Evolutionary conservation across 2,888 invertebrate species (phyloP).

Genomic region (Cheilosia grossa): DNA sequence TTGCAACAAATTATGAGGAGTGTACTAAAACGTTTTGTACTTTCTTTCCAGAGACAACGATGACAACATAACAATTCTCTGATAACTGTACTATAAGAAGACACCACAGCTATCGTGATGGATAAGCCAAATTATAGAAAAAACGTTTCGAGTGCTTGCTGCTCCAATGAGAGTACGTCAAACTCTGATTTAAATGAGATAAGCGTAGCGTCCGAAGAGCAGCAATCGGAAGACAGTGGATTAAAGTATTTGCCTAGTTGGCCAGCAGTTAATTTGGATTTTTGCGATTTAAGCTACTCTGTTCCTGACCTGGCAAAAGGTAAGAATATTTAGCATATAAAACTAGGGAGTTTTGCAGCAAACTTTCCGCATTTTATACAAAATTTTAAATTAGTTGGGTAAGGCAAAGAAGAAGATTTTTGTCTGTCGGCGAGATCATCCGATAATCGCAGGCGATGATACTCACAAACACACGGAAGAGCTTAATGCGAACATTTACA

Average conservation of each 20-base stretch:
- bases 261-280: conserved; percentile 91
- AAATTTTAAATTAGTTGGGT: too few species aligned
- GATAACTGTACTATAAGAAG: not conserved
- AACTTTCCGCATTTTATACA: too few species aligned
- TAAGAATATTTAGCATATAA: conserved; percentile 78
- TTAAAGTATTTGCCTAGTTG: conserved; percentile 87
- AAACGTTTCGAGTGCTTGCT: conserved; percentile 51
- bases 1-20: not conserved
- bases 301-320: conserved; percentile 89
- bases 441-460: too few species aligned
- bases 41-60: conserved; percentile 25
- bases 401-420: too few species aligned
- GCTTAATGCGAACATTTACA: too few species aligned
- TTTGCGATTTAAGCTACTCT: conserved; percentile 91
- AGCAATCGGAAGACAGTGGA: conserved; percentile 83
- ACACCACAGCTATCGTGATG: conserved; percentile 21
- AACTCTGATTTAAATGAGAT: conserved; percentile 80
- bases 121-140: conserved; percentile 43
- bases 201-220: conserved; percentile 79
- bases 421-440: too few species aligned
- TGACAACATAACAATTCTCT: not conserved
- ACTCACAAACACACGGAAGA: too few species aligned
- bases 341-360: too few species aligned
- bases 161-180: conserved; percentile 52
- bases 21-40: not conserved